Evolutionary conservation across 2,888 invertebrate genomes (phyloP), one percentile per base, ranked within the genome.

Genomic region (Rhingia campestris): DNA sequence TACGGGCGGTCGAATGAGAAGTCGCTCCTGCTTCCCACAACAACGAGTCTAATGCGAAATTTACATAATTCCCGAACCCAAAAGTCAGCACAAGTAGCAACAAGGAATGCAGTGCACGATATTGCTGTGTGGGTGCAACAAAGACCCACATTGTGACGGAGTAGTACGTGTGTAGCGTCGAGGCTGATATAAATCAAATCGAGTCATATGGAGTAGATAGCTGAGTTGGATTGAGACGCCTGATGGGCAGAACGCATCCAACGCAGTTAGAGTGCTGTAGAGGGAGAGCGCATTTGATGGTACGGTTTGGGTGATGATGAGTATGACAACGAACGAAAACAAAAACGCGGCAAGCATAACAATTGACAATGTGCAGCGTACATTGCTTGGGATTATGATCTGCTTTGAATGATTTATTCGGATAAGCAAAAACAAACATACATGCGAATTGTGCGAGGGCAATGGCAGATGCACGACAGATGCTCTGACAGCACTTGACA

Each of bases 341-440:
- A 79, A 73, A 73, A 79, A 82, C 82, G 82, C 79, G 82, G 69
- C 82, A 73, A 69, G 82, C 82, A 79, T 82, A 79, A 79, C 82
- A 82, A 82, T 82, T 79, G 82, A 74, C 82, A 82, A 79, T 79
- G 69, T 79, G 82, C 81, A 77, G 39, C 70, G 76, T 64, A 69
- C 79, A 82, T 82, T 73, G 73, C 79, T 74, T 74, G 58, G 82
- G 79, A 74, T 77, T 82, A 79, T 82, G 79, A 82, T 82, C 79
- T 82, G 79, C 63, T 67, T 56, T 61, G 82, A 79, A 82, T 82
- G 82, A 82, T 82, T 82, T 82, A 82, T 82, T 73, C 69, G 56
- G 73, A 79, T 82, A 73, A 73, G 67, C 47, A 76, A 59, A 63
- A 32, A 56, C 14, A 14, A 4, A 3, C 0, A 4, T 5, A 10